These are phyloP conservation scores for Phortica magna DNA, from an alignment of 2,888 invertebrate genomes.

Conservation along the genomic window DNA sequence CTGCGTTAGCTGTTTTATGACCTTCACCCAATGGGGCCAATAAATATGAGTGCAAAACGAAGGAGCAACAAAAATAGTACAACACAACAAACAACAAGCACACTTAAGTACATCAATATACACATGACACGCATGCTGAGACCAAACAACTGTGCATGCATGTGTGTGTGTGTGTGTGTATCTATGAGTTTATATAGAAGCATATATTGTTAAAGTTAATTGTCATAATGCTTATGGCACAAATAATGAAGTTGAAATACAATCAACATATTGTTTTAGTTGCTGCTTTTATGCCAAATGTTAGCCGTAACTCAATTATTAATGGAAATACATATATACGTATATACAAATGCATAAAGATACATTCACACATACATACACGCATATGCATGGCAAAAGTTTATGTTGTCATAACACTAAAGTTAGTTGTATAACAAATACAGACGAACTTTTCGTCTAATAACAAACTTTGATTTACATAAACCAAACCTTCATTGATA, in stretches of 20 bases:
- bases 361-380: no score
- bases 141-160: background rate
- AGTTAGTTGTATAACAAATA: no score
- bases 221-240: background rate
- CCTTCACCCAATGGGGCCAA: slow-evolving; percentile 20
- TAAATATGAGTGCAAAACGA: slow-evolving; percentile 1
- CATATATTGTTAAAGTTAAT: slow-evolving; percentile 3
- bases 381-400: no score
- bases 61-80: background rate
- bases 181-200: background rate
- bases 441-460: no score
- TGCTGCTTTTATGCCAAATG: background rate
- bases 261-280: background rate
- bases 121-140: background rate
- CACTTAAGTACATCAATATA: background rate
- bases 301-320: background rate
- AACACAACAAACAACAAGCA: background rate
- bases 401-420: no score
- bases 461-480: no score
- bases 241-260: background rate
- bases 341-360: background rate
- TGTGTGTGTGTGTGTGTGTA: background rate
- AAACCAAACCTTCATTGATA: no score
- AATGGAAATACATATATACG: background rate
- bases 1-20: slow-evolving; percentile 9